Evolutionary conservation across 2,113 vertebrate genomes (phyloP), one percentile per base, ranked within the genome.

Genomic region (Leptosomus discolor): DNA sequence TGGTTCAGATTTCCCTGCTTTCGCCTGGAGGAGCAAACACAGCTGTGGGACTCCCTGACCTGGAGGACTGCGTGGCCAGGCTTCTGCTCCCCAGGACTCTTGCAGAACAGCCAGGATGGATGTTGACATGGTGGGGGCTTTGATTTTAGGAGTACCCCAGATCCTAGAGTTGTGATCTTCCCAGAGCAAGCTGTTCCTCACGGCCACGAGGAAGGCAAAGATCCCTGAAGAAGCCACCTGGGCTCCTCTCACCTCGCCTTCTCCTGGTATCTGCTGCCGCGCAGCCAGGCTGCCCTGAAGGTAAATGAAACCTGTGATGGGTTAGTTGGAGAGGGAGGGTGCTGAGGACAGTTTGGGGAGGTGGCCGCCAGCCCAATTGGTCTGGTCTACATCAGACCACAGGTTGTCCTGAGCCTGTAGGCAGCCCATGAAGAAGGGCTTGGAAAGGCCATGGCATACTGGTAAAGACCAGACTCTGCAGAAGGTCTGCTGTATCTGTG

Each of bases 381-480:
- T 85, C 57, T 60, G 70, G 27, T 79, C 56, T 60, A 14, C 26
- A 41, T 71, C 15, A 20, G 57, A 73, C 29, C 51, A 65, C 43
- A 36, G 36, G 43, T 36, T 34, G 53, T n/a, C 45, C 65, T 0
- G 0, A 77, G n/a, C 11, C 26, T 51, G 41, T 0, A 4, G 58
- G 41, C 8, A 20, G 30, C 22, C 22, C 12, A 5, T 8, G 43
- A 80, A 56, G n/a, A 70, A 79, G 30, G 34, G 18, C 43, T 71
- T 39, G 29, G n/a, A 81, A 68, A 77, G 29, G 41, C 37, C 45
- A 17, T 1, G 30, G 70, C 18, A 30, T 37, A 7, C 15, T 4
- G 23, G 23, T 24, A 11, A 34, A 18, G 13, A 65, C 9, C 29
- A 12, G 51, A 12, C 22, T 36, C 74, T 50, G 70, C 2, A 8